Evolutionary conservation across 2,797 vertebrate species (phyloP), one percentile per base, ranked within the genome.

Genomic region (Acanthurus lineatus): DNA sequence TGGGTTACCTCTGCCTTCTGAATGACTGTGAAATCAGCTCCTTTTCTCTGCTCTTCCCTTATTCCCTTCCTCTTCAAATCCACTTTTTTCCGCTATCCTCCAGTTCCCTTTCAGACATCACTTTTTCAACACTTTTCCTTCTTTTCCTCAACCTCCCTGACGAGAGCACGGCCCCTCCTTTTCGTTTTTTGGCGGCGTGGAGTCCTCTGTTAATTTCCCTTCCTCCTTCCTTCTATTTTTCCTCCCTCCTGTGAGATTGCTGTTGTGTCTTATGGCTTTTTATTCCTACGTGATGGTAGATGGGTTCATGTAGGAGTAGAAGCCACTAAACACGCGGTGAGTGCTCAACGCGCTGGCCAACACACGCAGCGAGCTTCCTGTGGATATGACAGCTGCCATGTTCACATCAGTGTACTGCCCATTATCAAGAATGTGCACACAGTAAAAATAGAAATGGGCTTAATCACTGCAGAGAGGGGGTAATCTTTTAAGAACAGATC

Each of bases 201-300:
- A 84, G n/a, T 79, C 86, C 79, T 88, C 72, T 64, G 48, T 78
- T 88, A 58, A 83, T 72, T 60, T 70, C 71, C 79, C 81, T 80
- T 68, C 75, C 74, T 85, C 61, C 70, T 76, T 79, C 57, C 60
- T 77, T 35, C 68, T 69, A 62, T 54, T 64, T 54, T 44, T 71
- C 85, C 82, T 87, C 69, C 87, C 85, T 90, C 87, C 86, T 92
- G 89, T 85, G 79, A 91, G 87, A 93, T 94, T 97, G 97, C 97
- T 96, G 96, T 96, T 96, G 97, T 98, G 97, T 97, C 97, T 97
- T 98, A 99, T 99, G 97, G 97, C 97, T 99, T 99, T 99, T 99
- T 98, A 99, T 99, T 99, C 97, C 97, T 99, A 99, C 97, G 97
- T 99, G 97, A 99, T 98, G 97, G 96, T 97, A 96, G 97, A 96